A percentile compares a stretch with the other conserved stretches of the same genome.
Evolutionary conservation across 2,113 vertebrate species (phyloP).

Genomic region (Pandion haliaetus): DNA sequence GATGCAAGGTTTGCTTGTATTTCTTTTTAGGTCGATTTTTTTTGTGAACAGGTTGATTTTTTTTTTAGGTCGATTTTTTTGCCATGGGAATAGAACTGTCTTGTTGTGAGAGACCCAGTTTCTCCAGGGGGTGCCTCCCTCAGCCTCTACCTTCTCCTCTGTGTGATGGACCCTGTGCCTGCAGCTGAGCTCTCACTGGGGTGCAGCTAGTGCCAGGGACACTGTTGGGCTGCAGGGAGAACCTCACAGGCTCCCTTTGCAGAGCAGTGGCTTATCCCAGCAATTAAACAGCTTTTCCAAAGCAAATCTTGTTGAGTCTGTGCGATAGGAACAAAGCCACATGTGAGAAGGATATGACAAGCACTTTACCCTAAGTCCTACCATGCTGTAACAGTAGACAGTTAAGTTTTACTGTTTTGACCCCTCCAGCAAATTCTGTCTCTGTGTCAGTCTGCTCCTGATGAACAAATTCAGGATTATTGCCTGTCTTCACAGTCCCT

Average conservation of each 20-base stretch:
- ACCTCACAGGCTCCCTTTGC: not conserved
- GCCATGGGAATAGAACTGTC: not conserved
- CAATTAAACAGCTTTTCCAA: not conserved
- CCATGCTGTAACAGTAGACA: not conserved
- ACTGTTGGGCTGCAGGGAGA: not conserved
- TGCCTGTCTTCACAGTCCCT: not conserved
- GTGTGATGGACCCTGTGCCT: not conserved
- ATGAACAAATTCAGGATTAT: not conserved
- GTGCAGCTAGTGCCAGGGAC: not conserved
- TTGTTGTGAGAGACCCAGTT: not conserved
- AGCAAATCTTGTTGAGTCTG: not conserved
- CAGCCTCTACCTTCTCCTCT: not conserved
- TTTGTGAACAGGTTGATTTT: not conserved
- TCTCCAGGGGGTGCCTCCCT: not conserved
- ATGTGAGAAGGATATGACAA: not conserved
- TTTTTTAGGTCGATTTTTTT: not conserved
- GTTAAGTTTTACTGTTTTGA: not conserved
- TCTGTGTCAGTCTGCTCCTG: not conserved
- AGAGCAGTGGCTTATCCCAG: not conserved
- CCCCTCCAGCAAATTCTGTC: not conserved
- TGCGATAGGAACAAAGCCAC: not conserved
- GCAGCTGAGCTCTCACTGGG: not conserved
- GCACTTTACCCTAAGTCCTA: not conserved
- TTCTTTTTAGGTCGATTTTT: not conserved
- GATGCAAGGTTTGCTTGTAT: not conserved